Conservation (phyloP, 1,140 invertebrate genomes). For the Drosophila melanica region DNA sequence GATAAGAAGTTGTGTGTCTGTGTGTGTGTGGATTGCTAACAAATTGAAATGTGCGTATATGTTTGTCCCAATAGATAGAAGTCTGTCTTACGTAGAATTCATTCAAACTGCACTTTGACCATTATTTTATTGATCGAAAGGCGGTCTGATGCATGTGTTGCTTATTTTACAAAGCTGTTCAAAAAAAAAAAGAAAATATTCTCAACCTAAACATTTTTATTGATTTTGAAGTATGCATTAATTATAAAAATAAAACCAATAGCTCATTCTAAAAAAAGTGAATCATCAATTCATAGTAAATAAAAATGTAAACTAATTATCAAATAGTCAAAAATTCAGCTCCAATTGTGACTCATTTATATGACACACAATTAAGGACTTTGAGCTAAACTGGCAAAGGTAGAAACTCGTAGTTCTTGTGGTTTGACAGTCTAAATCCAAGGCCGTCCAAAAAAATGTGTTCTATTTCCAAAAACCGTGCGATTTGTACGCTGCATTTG, state of each 20-base stretch:
- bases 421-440: constrained; percentile 65
- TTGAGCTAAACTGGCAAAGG: constrained; percentile 9
- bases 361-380: constrained; percentile 13
- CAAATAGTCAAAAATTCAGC: neutral
- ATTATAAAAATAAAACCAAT: neutral
- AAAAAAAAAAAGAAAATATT: too few species aligned
- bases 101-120: constrained; percentile 22
- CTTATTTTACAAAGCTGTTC: too few species aligned
- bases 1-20: constrained; percentile 32
- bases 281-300: constrained; percentile 3
- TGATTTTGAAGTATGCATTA: neutral
- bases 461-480: constrained; percentile 15
- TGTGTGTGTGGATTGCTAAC: constrained; percentile 1
- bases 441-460: constrained; percentile 47
- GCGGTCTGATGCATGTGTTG: neutral
- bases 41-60: constrained; percentile 19
- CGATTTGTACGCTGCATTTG: constrained; percentile 12
- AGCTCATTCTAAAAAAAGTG: constrained; percentile 11
- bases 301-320: neutral
- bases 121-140: constrained; percentile 4
- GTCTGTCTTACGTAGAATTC: constrained; percentile 1
- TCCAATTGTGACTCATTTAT: neutral
- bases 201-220: too few species aligned
- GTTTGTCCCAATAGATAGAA: constrained; percentile 20
- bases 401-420: constrained; percentile 60